Evolutionary conservation across 2,797 vertebrate species (phyloP).

Genomic region (Acestrorhynchus altus): DNA sequence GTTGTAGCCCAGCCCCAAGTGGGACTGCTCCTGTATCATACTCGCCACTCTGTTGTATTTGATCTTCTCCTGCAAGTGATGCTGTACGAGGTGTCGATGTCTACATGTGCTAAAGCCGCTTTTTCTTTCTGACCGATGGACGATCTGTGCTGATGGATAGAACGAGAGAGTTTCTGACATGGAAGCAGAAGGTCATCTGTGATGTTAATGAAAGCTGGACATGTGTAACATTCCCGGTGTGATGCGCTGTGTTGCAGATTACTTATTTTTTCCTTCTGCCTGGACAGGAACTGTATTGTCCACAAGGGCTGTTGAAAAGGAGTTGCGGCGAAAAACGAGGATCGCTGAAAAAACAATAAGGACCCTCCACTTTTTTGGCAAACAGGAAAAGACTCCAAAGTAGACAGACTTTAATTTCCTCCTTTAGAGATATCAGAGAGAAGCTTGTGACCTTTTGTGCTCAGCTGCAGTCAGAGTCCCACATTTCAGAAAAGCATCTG

Average conservation of each 20-base stretch:
- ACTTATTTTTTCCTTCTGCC: constrained; percentile 5
- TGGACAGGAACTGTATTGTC: not conserved
- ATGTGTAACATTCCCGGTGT: constrained; percentile 17
- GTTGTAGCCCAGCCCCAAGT: constrained; percentile 48
- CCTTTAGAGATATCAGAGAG: constrained; percentile 20
- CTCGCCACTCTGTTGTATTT: constrained; percentile 48
- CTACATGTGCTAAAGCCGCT: constrained; percentile 56
- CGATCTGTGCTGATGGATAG: constrained; percentile 5
- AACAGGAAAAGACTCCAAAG: not conserved
- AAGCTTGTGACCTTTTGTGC: constrained; percentile 30
- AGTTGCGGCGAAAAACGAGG: not conserved
- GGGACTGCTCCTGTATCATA: constrained; percentile 49
- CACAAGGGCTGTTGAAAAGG: not conserved
- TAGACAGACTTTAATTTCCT: constrained; percentile 25
- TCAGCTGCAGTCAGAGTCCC: constrained; percentile 21
- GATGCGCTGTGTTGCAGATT: not conserved
- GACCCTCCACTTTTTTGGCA: constrained; percentile 2
- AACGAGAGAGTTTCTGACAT: constrained; percentile 6
- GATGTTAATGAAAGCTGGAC: constrained; percentile 8
- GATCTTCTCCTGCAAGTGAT: constrained; percentile 48
- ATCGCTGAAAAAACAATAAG: constrained; percentile 6
- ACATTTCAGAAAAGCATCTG: constrained; percentile 35
- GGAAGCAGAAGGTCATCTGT: constrained; percentile 14
- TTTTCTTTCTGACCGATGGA: constrained; percentile 41
- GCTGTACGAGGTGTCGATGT: constrained; percentile 55